Evolutionary conservation across 2,888 invertebrate species (phyloP).

Genomic region (Drosophila tripunctata): DNA sequence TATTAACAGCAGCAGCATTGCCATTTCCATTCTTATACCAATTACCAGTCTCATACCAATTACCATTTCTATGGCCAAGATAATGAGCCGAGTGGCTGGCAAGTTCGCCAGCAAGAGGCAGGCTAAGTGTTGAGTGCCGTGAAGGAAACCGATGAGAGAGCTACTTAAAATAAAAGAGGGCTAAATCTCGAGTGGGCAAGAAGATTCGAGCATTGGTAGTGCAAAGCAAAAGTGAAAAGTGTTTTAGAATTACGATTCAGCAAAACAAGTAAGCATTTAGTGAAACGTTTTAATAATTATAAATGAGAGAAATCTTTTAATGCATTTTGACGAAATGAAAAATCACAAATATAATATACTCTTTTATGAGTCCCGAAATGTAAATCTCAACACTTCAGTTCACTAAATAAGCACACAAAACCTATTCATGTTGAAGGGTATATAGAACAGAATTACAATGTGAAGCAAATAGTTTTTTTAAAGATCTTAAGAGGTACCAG

Average conservation of each 20-base stretch:
- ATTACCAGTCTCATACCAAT: constrained; percentile 18
- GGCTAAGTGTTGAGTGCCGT: constrained; percentile 37
- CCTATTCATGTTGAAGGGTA: too few species aligned
- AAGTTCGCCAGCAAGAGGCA: constrained; percentile 28
- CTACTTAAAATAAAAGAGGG: constrained; percentile 32
- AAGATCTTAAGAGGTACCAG: too few species aligned
- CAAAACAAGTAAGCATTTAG: not conserved
- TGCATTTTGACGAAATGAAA: not conserved
- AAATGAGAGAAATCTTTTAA: not conserved
- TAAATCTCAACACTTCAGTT: too few species aligned
- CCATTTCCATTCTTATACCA: constrained; percentile 6
- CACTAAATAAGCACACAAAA: too few species aligned
- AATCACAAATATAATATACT: not conserved
- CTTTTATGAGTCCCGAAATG: too few species aligned
- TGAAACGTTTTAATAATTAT: not conserved
- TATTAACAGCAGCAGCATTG: constrained; percentile 25
- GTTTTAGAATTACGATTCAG: not conserved
- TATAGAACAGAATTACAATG: too few species aligned
- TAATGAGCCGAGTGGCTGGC: constrained; percentile 62
- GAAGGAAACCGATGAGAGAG: constrained; percentile 16
- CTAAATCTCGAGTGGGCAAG: constrained; percentile 5
- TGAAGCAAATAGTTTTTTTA: too few species aligned
- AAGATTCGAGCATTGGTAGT: constrained; percentile 11
- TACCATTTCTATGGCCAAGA: constrained; percentile 49
- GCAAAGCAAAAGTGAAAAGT: not conserved